Conservation (phyloP, 2,113 vertebrate species). For the Lophotis ruficrista region DNA sequence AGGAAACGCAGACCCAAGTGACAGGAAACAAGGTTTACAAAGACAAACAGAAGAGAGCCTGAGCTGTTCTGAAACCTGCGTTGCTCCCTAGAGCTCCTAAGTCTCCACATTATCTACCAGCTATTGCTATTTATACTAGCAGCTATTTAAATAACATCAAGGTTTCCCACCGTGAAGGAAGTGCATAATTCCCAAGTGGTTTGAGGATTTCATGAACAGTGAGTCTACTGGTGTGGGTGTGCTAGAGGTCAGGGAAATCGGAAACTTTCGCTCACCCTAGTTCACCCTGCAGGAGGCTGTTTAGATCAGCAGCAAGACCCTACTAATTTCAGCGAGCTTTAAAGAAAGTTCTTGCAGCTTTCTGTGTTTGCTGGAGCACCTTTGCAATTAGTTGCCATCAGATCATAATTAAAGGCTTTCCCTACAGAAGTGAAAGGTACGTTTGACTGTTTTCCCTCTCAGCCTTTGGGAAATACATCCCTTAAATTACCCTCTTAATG, state of each 20-base stretch:
- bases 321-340: neutral
- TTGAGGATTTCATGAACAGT: neutral
- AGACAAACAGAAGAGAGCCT: neutral
- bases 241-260: neutral
- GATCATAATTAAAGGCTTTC: neutral
- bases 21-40: neutral
- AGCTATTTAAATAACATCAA: conserved; percentile 17
- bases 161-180: conserved; percentile 19
- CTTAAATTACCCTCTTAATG: neutral
- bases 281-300: neutral
- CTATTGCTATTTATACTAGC: conserved; percentile 19
- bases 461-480: neutral
- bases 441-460: neutral
- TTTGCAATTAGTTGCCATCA: neutral
- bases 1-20: neutral
- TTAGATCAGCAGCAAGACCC: neutral
- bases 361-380: neutral
- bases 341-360: neutral
- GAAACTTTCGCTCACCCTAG: neutral
- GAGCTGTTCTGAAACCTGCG: conserved; percentile 12
- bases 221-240: neutral
- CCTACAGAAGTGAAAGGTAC: neutral
- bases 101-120: neutral
- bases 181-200: neutral
- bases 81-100: neutral